Conservation (phyloP, 2,888 invertebrate genomes). For the Rhagonycha fulva region DNA sequence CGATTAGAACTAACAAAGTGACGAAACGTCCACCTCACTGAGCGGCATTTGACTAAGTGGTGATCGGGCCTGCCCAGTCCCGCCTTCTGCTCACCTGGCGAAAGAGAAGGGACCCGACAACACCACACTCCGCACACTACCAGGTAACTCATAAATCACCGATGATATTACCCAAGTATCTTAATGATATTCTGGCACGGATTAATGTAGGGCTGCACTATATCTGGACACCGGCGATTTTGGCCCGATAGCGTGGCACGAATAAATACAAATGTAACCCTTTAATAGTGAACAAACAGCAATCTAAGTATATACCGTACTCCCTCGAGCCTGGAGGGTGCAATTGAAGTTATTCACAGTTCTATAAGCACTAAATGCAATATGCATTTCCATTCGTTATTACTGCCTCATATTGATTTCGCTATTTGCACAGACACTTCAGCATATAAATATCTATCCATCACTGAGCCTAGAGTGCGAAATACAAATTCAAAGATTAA, state of each 20-base stretch:
- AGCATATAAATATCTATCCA: not conserved
- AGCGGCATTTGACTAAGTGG: slow-evolving; percentile 55
- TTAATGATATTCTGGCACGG: slow-evolving; percentile 43
- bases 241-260: slow-evolving; percentile 29
- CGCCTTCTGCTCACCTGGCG: slow-evolving; percentile 53
- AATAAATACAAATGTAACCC: slow-evolving; percentile 31
- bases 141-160: slow-evolving; percentile 53
- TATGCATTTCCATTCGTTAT: slow-evolving; percentile 32
- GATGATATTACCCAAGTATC: slow-evolving; percentile 45
- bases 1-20: slow-evolving; percentile 39
- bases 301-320: slow-evolving; percentile 9
- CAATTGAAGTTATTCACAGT: slow-evolving; percentile 22
- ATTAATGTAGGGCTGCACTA: slow-evolving; percentile 34
- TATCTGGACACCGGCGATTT: slow-evolving; percentile 31
- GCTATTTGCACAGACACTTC: slow-evolving; percentile 16
- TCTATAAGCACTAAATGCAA: slow-evolving; percentile 29
- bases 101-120: slow-evolving; percentile 53
- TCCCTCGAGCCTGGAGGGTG: slow-evolving; percentile 21
- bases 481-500: not conserved
- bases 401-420: slow-evolving; percentile 33
- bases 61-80: slow-evolving; percentile 52
- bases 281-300: slow-evolving; percentile 27
- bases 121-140: slow-evolving; percentile 45
- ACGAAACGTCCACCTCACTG: slow-evolving; percentile 47
- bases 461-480: not conserved